Percentiles rank a stretch among this genome's conserved stretches.
Evolutionary conservation across 1,140 invertebrate species (phyloP).

Genomic region (Papilio polyxenes): DNA sequence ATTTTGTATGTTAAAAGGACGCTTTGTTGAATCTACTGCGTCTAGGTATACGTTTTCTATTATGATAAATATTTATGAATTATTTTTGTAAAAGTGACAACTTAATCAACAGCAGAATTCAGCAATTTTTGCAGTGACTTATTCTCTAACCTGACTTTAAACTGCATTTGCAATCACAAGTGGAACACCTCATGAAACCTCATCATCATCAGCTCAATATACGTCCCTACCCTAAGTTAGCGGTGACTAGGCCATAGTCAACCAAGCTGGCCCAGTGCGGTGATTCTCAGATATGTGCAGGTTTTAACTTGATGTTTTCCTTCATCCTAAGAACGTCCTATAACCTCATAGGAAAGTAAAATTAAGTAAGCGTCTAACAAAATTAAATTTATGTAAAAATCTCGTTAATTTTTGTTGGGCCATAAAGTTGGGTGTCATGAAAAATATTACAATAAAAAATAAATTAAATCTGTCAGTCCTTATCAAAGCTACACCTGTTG

Average conservation of each 20-base stretch:
- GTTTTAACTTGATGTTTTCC: too few species aligned
- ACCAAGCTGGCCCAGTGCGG: too few species aligned
- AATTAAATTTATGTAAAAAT: neutral
- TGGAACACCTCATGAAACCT: too few species aligned
- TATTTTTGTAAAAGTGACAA: neutral
- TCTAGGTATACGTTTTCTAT: constrained; percentile 28
- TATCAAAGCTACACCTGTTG: neutral
- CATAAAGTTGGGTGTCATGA: neutral
- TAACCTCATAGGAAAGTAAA: too few species aligned
- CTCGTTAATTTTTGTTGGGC: neutral
- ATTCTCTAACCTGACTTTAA: neutral
- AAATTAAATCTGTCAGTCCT: neutral
- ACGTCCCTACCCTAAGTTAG: too few species aligned
- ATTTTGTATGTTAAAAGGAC: constrained; percentile 45
- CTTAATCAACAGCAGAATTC: neutral
- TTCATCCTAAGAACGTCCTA: too few species aligned
- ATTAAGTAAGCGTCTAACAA: too few species aligned
- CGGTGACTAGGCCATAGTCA: too few species aligned
- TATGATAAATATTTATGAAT: neutral
- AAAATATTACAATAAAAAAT: neutral
- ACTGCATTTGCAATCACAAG: too few species aligned
- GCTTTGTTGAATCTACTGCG: neutral
- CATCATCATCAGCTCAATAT: too few species aligned
- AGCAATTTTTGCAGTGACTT: neutral
- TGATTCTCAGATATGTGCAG: too few species aligned